Evolutionary conservation across 2,888 invertebrate species (phyloP), one percentile per base, ranked within the genome.

Genomic region (Amphimallon solstitiale): DNA sequence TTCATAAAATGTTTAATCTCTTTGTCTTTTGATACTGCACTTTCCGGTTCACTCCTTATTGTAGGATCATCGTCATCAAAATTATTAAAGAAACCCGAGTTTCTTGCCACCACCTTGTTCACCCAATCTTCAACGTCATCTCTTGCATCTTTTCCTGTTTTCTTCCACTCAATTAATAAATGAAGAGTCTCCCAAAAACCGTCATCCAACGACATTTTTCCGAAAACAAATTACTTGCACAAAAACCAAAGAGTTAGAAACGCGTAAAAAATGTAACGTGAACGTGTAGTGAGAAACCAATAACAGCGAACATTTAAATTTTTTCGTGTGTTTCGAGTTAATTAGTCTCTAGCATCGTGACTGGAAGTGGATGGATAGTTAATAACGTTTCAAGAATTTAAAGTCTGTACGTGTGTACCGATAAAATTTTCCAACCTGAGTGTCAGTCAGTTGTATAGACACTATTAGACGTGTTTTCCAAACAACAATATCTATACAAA

Each of bases 111-210:
- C 38, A 79, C 66, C 63, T 74, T 75, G 6, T 79, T 76, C 23
- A 79, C 75, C 80, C 79, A 80, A 62, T 78, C 78, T 40, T 78
- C 75, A 4, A 78, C 76, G 52, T 80, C 80, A 34, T 78, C 79
- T 51, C 69, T 71, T 14, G 70, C 70, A 51, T 86, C 86, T 21
- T 81, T 80, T n/a, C 83, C 81, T 2, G 85, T 84, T 38, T 84
- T 79, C 62, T 85, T 82, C 65, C 85, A 80, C 46, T 85, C 86
- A 6, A 87, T 86, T 14, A 89, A 82, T 37, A 88, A 82, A 68
- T 88, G 87, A 67, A 89, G 85, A n/a, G 87, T 88, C 52, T 86
- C 86, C 88, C 89, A 88, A 77, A 89, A 88, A 52, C 85, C 84
- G 66, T 84, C 71, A 43, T 66, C 54, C 46, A 21, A 14, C n/a